Evolutionary conservation across 2,797 vertebrate genomes (phyloP).

Genomic region (Haliaeetus vocifer): DNA sequence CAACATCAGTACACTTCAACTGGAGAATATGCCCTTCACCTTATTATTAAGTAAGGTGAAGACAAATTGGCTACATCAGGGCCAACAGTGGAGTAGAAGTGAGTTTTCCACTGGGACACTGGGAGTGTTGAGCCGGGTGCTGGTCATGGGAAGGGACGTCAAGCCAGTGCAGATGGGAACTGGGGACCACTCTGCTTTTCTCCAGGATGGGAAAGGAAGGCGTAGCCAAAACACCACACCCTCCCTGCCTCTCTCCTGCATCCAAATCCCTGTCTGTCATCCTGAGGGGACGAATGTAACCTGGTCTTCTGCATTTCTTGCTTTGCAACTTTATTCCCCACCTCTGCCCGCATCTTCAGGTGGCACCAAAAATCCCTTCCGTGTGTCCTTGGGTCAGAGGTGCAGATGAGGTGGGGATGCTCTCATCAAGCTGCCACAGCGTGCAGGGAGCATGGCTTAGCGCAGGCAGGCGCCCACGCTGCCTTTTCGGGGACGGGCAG

Average conservation of each 20-base stretch:
- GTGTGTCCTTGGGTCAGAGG: not conserved
- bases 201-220: not conserved
- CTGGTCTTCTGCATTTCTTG: not conserved
- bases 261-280: not conserved
- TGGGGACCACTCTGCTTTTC: not conserved
- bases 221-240: not conserved
- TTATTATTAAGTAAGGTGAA: not conserved
- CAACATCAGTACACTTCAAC: not conserved
- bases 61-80: not conserved
- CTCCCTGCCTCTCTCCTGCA: not conserved
- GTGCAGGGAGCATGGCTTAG: accelerated
- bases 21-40: not conserved
- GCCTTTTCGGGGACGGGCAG: not conserved
- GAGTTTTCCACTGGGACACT: not conserved
- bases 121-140: not conserved
- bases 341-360: not conserved
- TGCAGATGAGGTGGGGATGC: not conserved
- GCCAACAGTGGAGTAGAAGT: not conserved
- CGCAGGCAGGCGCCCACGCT: accelerated
- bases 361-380: not conserved
- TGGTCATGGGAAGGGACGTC: accelerated
- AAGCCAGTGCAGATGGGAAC: accelerated
- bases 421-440: accelerated
- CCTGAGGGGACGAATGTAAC: not conserved
- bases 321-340: not conserved